Evolutionary conservation across 2,113 vertebrate genomes (phyloP).

Genomic region (Copsychus sechellarum): DNA sequence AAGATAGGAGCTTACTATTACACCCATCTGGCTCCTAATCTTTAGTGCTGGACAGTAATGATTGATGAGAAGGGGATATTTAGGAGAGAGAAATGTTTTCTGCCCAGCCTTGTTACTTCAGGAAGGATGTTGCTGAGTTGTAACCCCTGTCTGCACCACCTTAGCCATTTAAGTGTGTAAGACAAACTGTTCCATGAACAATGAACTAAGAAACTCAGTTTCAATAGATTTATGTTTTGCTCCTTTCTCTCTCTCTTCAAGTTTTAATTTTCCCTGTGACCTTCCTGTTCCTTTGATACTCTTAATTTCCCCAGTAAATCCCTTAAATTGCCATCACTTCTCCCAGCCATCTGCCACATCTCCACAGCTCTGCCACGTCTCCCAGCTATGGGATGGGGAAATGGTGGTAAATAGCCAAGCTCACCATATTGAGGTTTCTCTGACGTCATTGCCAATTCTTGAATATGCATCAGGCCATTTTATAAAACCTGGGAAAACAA

Average conservation of each 20-base stretch:
- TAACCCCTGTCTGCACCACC: not conserved
- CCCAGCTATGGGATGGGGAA: not conserved
- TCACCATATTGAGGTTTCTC: rapidly evolving
- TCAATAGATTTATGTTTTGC: not conserved
- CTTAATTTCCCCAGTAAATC: not conserved
- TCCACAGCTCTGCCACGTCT: not conserved
- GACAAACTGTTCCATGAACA: not conserved
- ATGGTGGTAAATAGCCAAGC: not conserved
- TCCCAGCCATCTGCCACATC: not conserved
- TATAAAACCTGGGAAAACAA: not conserved
- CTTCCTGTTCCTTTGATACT: not conserved
- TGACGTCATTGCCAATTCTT: not conserved
- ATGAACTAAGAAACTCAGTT: not conserved
- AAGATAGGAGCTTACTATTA: not conserved
- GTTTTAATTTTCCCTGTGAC: not conserved
- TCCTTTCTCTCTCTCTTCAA: not conserved
- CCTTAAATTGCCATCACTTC: not conserved
- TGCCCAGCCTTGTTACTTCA: not conserved
- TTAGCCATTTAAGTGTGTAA: not conserved
- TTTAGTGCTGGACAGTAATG: not conserved
- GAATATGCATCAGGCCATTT: not conserved
- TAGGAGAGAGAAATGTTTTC: not conserved
- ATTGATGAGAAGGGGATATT: not conserved
- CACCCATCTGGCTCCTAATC: not conserved
- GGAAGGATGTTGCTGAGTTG: not conserved